Evolutionary conservation across 1,140 invertebrate genomes (phyloP), one percentile per base, ranked within the genome.

Genomic region (Trachymyrmex septentrionalis): DNA sequence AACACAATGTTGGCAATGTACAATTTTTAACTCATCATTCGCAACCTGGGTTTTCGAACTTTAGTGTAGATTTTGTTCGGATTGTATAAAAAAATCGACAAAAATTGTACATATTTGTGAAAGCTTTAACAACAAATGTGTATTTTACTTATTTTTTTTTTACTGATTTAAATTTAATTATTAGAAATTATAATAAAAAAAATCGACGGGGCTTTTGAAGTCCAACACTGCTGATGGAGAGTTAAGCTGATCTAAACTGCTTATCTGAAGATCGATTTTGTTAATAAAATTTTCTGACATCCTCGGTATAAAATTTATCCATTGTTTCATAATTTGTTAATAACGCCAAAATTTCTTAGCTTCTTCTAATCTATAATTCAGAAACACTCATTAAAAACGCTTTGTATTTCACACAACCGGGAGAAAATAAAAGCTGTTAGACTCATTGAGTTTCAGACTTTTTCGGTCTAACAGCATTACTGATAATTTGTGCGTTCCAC

Each of bases 401-500:
- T 61, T 6, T 30, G 14, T 50, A 7, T 19, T 14, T 55, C 4
- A 27, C 30, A 38, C 6, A 72, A 59, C 5, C 66, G 16, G 6
- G 48, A 53, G 19, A 6, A 44, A 81, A 71, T 12, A 2, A 81
- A 38, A 73, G 24, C 38, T 16, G 14, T 16, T 24, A 34, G n/a
- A 38, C 0, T 38, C 67, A 82, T 82, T 73, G 14, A n/a, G 27
- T 19, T 7, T 55, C 24, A 48, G 53, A 61, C 38, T 48, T 73
- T 82, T 61, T 38, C 55, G 53, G 53, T 30, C 38, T 61, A 34
- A 73, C 67, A 59, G 53, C 24, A 34, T 38, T 27, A 27, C 67
- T 72, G 24, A 44, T 57, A 69, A 16, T 59, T 72, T 30, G 34
- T 48, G 24, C 27, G 44, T 73, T 82, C 14, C 34, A 14, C 80